Evolutionary conservation across 1,140 invertebrate species (phyloP).

Genomic region (Paralvinella palmiformis): DNA sequence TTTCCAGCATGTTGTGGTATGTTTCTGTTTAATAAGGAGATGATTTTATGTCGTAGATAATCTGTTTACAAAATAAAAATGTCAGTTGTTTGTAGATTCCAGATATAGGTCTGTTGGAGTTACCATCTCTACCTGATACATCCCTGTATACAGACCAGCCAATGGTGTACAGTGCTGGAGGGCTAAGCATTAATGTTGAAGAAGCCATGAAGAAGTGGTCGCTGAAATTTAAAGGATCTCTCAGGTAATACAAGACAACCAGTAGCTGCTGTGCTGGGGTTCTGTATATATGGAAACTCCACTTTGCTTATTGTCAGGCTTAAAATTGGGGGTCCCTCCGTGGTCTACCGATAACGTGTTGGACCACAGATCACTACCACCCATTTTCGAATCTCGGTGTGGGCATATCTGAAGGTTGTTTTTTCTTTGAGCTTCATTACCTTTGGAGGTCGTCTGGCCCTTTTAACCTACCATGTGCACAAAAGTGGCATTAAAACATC

Average conservation of each 20-base stretch:
- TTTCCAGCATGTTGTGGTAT: neutral
- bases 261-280: no score
- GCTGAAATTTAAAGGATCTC: conserved; percentile 18
- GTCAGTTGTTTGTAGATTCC: neutral
- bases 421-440: no score
- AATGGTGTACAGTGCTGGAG: conserved; percentile 59
- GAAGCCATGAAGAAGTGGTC: conserved; percentile 23
- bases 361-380: no score
- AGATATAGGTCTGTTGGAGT: neutral
- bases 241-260: conserved; percentile 12
- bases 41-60: neutral
- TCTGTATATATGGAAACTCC: no score
- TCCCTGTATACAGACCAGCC: conserved; percentile 60
- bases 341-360: no score
- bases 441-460: no score
- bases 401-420: no score
- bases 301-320: no score
- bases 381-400: no score
- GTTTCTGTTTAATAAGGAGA: neutral
- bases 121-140: conserved; percentile 55
- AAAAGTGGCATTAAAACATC: no score
- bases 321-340: no score
- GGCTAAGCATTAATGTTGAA: neutral
- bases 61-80: neutral
- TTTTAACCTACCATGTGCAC: no score